Evolutionary conservation across 2,113 vertebrate species (phyloP).

Genomic region (Trichomycterus rosablanca): DNA sequence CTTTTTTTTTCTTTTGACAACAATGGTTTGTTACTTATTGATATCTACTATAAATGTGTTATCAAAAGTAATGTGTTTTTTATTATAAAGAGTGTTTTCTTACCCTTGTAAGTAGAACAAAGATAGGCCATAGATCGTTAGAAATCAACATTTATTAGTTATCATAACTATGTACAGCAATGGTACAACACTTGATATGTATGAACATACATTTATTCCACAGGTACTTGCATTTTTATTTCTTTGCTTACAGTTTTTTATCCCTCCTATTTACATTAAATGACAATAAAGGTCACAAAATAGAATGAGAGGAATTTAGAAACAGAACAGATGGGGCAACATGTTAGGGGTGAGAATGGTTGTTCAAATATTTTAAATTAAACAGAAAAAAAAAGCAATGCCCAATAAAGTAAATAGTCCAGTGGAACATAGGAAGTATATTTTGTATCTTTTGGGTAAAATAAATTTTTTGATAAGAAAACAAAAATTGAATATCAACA

Average conservation of each 20-base stretch:
- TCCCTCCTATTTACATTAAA: conserved; percentile 65
- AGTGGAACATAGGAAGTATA: neutral
- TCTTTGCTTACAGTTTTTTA: conserved; percentile 58
- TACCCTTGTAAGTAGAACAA: neutral
- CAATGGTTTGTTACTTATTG: no score
- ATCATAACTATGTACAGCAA: conserved; percentile 86
- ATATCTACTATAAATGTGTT: no score
- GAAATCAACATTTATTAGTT: conserved; percentile 96
- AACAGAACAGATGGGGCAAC: conserved; percentile 49
- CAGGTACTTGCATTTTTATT: conserved; percentile 54
- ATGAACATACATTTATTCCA: conserved; percentile 70
- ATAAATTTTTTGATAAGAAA: neutral
- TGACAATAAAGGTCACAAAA: conserved; percentile 74
- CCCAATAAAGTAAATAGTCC: conserved; percentile 6
- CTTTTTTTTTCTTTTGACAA: no score
- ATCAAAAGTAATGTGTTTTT: neutral
- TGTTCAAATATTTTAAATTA: conserved; percentile 37
- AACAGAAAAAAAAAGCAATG: conserved; percentile 30
- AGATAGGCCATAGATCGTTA: conserved; percentile 67
- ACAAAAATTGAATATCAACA: no score
- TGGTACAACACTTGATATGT: conserved; percentile 90
- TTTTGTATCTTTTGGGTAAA: no score
- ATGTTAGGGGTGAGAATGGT: conserved; percentile 43
- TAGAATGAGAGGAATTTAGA: conserved; percentile 66
- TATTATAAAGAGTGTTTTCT: neutral